Evolutionary conservation across 1,140 invertebrate species (phyloP).

Genomic region (Rhagoletis zephyria): DNA sequence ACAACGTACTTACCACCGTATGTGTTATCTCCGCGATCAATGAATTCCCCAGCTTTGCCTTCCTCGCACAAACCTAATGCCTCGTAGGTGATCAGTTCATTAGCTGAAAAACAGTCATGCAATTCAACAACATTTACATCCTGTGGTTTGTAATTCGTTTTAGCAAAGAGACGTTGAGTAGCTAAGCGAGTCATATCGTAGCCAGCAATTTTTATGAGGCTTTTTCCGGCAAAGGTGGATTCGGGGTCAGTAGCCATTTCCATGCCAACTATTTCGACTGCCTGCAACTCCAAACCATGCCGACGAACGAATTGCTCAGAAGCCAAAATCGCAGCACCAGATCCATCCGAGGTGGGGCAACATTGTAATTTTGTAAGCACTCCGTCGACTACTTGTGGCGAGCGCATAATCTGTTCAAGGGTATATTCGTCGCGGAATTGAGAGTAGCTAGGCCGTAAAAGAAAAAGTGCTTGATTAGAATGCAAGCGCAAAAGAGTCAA

Average conservation of each 20-base stretch:
- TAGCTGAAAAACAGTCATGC: slow-evolving; percentile 99
- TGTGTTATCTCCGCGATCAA: slow-evolving; percentile 95
- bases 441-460: slow-evolving; percentile 78
- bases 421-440: slow-evolving; percentile 93
- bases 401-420: slow-evolving; percentile 89
- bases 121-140: slow-evolving; percentile 97
- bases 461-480: neutral
- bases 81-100: slow-evolving; percentile 98
- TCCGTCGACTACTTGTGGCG: slow-evolving; percentile 88
- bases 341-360: slow-evolving; percentile 97
- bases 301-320: slow-evolving; percentile 91
- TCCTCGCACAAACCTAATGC: slow-evolving; percentile 92
- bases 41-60: slow-evolving; percentile 92
- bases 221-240: slow-evolving; percentile 83
- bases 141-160: slow-evolving; percentile 82
- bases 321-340: slow-evolving; percentile 91
- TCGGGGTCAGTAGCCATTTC: slow-evolving; percentile 95
- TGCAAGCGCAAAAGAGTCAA: neutral
- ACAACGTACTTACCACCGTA: slow-evolving; percentile 98
- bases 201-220: slow-evolving; percentile 92
- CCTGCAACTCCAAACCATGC: slow-evolving; percentile 86
- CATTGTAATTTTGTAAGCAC: slow-evolving; percentile 96
- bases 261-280: slow-evolving; percentile 95
- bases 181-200: slow-evolving; percentile 96
- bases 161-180: slow-evolving; percentile 85